phyloP scores from a whole-genome alignment of 2,113 vertebrate genomes.

The Asarcornis scutulata region DNA sequence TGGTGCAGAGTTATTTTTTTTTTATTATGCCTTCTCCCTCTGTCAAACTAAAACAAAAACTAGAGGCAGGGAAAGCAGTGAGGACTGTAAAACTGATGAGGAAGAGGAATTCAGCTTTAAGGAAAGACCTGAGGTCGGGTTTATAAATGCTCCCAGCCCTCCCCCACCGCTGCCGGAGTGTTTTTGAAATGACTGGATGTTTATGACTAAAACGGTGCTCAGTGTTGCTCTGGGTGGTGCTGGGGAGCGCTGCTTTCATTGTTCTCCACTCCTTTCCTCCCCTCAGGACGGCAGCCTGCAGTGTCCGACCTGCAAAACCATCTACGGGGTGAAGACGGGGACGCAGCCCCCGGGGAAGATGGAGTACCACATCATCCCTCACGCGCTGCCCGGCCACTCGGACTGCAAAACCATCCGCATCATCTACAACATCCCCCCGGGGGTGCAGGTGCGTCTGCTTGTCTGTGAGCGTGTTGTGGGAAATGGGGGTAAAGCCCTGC shows the following conservation, averaged over 20 bases:
- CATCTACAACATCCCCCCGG: slow-evolving; percentile 94
- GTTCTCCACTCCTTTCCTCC: neutral
- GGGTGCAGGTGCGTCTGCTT: slow-evolving; percentile 85
- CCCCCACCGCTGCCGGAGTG: neutral
- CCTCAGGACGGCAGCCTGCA: slow-evolving; percentile 93
- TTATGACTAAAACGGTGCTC: fast-evolving
- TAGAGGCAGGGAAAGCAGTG: neutral
- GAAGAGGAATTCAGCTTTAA: neutral
- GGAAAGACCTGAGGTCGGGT: neutral
- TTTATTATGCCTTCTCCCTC: neutral
- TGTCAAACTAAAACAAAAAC: neutral
- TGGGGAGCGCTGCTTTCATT: neutral
- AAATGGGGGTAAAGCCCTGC: neutral
- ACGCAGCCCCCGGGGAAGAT: slow-evolving; percentile 96
- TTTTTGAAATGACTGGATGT: neutral
- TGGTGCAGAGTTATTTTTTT: neutral
- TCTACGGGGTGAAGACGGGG: slow-evolving; percentile 95
- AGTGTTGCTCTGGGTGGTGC: neutral
- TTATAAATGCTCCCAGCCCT: neutral
- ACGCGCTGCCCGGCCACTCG: slow-evolving; percentile 90
- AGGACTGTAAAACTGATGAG: neutral
- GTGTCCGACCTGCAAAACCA: slow-evolving; percentile 96
- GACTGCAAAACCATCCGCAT: slow-evolving; percentile 95
- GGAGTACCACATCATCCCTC: slow-evolving; percentile 96
- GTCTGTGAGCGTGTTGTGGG: neutral